Base-by-base conservation (phyloP, 37 sponge, comb jelly and placozoan species). In the Dysidea cf. avara region DNA sequence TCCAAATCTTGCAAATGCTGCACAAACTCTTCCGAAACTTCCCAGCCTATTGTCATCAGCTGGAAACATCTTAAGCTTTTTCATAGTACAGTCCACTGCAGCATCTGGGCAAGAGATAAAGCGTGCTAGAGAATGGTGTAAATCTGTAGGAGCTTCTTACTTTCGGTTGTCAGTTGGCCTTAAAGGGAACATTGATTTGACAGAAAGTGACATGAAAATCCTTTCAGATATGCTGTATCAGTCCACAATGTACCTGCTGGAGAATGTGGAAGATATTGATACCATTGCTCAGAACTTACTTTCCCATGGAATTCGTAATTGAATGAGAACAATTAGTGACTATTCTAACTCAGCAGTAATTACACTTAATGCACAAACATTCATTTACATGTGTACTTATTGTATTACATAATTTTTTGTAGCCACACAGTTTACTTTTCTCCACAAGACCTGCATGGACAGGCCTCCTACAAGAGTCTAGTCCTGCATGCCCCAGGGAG, bases 71-170 rank as follows among this genome's bases (percentile, higher is more conserved):
- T 13, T 74, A 3, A 26, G 66, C 21, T 30, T 82, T 18, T 64
- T 82, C 33, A 38, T 82, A 18, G 65, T 59, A 1, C 75, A 82
- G 36, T 33, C 48, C 24, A 82, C 83, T 30, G 58, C 53, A 39
- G 55, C 64, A 33, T 67, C 56, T 74, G 83, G 83, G 32, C 68
- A 67, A 51, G 75, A 82, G 17, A 59, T 72, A 36, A 35, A 53
- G 21, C 56, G 75, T 33, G 83, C 83, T 0, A 64, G 49, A 13
- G 83, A 66, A 1, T 82, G 83, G 83, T 82, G 83, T 56, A 49
- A 67, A 3, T 34, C 68, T 21, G 7, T 74, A 24, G 60, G 51
- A 0, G 38, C 53, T 16, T 26, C 83, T 46, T 74, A 61, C 48
- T 65, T 74, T 29, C 31, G 83, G 29, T 61, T 82, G 17, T 17